Conservation (phyloP, 2,113 vertebrate species). For the Microcebus jonahi region DNA sequence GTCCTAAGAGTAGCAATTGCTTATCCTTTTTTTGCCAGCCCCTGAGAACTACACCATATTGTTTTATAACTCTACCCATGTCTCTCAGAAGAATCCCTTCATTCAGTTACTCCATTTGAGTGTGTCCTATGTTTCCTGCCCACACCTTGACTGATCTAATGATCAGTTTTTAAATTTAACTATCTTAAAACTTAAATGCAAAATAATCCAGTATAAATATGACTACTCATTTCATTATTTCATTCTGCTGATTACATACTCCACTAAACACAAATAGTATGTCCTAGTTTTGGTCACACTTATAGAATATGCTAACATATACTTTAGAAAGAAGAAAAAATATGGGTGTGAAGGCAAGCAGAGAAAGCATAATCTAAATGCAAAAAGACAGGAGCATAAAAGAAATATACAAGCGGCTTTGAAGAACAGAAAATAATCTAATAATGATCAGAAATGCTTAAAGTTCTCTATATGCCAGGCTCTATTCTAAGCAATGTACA, state of each 20-base stretch:
- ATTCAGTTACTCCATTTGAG: background rate
- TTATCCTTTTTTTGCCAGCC: background rate
- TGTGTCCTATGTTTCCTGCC: background rate
- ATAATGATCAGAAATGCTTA: background rate
- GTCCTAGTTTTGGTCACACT: background rate
- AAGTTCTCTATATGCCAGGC: background rate
- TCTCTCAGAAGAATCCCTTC: background rate
- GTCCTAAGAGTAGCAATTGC: too few species aligned
- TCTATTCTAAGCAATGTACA: background rate
- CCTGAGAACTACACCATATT: background rate
- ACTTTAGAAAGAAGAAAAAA: background rate
- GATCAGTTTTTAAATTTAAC: background rate
- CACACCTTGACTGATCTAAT: background rate
- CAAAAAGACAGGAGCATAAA: background rate
- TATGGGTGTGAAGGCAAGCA: background rate
- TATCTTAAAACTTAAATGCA: slow-evolving; percentile 21
- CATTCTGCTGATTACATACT: background rate
- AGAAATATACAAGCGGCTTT: background rate
- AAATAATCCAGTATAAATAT: background rate
- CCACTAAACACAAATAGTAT: background rate
- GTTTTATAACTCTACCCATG: background rate
- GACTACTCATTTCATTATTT: background rate
- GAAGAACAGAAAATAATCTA: background rate
- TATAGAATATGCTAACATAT: background rate
- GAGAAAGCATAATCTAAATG: background rate